Percentiles rank a stretch among this genome's conserved stretches.
These are phyloP conservation scores for Mycetomoellerius zeteki DNA, from an alignment of 1,140 invertebrate species.

Conservation along the genomic window DNA sequence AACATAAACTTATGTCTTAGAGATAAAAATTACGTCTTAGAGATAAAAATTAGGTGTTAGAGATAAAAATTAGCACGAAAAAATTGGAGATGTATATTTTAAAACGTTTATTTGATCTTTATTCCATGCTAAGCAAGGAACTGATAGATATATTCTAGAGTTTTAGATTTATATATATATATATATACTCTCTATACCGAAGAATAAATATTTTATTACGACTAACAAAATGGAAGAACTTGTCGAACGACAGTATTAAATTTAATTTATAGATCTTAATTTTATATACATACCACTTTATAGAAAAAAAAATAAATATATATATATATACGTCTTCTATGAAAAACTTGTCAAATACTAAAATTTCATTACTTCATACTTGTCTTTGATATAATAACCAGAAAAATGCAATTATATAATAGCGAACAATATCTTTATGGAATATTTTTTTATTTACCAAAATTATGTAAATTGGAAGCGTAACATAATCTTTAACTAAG, in stretches of 20 bases:
- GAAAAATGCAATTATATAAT: constrained; percentile 12
- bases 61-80: neutral
- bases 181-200: neutral
- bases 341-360: too few relatives aligned
- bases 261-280: constrained; percentile 31
- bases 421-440: neutral
- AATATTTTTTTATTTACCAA: constrained; percentile 4
- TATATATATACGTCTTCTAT: neutral
- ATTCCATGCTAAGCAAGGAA: constrained; percentile 76
- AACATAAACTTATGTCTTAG: constrained; percentile 13
- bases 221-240: neutral
- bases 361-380: too few relatives aligned
- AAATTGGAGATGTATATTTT: constrained; percentile 63
- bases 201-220: neutral
- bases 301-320: neutral
- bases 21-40: constrained; percentile 2
- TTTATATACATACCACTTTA: constrained; percentile 17
- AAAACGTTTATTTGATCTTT: constrained; percentile 68
- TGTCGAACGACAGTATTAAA: constrained; percentile 15
- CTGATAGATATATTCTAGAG: constrained; percentile 73
- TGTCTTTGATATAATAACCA: neutral
- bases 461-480: neutral
- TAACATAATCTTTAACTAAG: constrained; percentile 8
- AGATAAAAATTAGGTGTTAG: too few relatives aligned
- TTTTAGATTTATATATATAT: constrained; percentile 44